Evolutionary conservation across 2,888 invertebrate genomes (phyloP).

Genomic region (Hybos culiciformis): DNA sequence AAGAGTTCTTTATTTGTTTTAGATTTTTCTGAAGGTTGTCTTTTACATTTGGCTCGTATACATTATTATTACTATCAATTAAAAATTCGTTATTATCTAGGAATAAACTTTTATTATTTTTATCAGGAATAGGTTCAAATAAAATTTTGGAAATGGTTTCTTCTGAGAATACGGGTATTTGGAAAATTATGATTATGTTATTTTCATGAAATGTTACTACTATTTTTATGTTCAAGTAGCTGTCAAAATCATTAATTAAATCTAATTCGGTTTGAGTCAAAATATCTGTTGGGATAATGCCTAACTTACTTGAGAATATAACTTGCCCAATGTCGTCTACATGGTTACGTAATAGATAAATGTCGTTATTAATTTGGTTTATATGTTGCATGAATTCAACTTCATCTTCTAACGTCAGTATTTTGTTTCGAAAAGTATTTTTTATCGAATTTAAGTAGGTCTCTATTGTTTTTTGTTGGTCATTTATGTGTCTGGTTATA

Average conservation of each 20-base stretch:
- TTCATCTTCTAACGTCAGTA: slow-evolving; percentile 13
- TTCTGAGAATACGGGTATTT: too few species aligned
- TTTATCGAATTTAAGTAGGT: too few species aligned
- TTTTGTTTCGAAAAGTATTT: slow-evolving; percentile 10
- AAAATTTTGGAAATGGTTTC: too few species aligned
- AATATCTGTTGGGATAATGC: slow-evolving; percentile 13
- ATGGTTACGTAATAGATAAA: slow-evolving; percentile 9
- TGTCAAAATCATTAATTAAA: slow-evolving; percentile 12
- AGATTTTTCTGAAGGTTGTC: too few species aligned
- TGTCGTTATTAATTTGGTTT: slow-evolving; percentile 14
- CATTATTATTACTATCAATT: too few species aligned
- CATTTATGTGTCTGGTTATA: slow-evolving; percentile 14
- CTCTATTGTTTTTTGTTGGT: slow-evolving; percentile 12
- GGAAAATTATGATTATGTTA: too few species aligned
- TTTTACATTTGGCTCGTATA: too few species aligned
- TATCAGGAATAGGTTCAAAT: too few species aligned
- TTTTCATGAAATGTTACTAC: slow-evolving; percentile 9
- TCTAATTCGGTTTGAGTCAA: slow-evolving; percentile 11
- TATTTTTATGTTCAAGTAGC: slow-evolving; percentile 11
- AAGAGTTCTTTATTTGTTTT: too few species aligned
- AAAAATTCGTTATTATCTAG: too few species aligned
- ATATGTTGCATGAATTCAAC: slow-evolving; percentile 12
- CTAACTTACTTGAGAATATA: slow-evolving; percentile 14
- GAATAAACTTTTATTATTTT: too few species aligned
- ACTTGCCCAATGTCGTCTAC: too few species aligned